Evolutionary conservation across 2,113 vertebrate species (phyloP).

Genomic region (Eolophus roseicapilla): DNA sequence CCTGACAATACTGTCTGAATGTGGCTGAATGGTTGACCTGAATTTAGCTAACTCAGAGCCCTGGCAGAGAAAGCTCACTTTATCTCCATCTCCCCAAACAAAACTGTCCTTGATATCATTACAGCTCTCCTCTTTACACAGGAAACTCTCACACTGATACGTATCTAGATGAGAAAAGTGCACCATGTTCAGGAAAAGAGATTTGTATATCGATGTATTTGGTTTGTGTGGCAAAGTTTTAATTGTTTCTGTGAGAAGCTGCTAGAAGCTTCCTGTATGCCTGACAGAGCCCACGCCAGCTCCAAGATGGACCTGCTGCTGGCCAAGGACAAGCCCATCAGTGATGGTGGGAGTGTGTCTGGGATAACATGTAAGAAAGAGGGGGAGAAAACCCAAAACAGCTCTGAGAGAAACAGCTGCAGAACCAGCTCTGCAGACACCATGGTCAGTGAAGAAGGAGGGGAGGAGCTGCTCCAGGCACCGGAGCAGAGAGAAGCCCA

Average conservation of each 20-base stretch:
- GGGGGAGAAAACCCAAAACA: not conserved
- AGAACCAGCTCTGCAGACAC: not conserved
- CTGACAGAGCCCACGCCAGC: not conserved
- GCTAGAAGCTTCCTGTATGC: not conserved
- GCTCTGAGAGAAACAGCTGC: not conserved
- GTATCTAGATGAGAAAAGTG: not conserved
- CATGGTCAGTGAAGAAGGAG: not conserved
- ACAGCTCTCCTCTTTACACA: not conserved
- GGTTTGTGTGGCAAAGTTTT: not conserved
- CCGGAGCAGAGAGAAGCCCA: not conserved
- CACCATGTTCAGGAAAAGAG: not conserved
- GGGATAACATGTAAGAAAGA: not conserved
- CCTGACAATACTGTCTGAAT: not conserved
- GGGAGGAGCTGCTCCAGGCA: not conserved
- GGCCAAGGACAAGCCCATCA: not conserved
- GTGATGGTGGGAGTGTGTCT: not conserved
- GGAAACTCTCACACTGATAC: not conserved
- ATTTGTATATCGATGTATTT: not conserved
- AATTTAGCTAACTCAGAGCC: not conserved
- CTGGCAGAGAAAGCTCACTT: not conserved
- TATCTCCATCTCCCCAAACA: not conserved
- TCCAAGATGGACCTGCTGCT: not conserved
- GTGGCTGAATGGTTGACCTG: not conserved
- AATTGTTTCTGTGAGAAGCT: not conserved
- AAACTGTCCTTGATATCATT: not conserved